Evolutionary conservation across 1,140 invertebrate species (phyloP).

Genomic region (Bombyx mandarina): DNA sequence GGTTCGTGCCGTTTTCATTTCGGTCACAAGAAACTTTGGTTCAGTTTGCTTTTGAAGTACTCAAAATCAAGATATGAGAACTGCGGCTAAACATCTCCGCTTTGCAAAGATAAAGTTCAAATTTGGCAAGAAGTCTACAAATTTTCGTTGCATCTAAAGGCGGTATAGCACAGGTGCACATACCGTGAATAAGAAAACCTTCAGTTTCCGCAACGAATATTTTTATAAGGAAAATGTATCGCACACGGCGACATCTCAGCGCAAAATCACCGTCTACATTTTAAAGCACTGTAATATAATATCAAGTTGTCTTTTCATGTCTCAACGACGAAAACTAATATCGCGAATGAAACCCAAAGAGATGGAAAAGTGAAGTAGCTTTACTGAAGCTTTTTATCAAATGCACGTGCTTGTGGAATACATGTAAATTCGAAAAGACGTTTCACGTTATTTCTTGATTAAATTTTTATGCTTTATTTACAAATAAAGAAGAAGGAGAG

Average conservation of each 20-base stretch:
- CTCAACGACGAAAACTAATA: no score
- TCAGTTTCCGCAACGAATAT: constrained; percentile 35
- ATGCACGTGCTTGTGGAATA: no score
- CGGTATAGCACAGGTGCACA: constrained; percentile 32
- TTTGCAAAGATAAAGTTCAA: constrained; percentile 43
- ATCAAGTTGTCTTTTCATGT: no score
- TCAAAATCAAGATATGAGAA: constrained; percentile 30
- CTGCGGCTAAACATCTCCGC: constrained; percentile 25
- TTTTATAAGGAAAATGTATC: constrained; percentile 43
- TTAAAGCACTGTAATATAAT: constrained; percentile 12
- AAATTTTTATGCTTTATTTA: no score
- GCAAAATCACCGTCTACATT: constrained; percentile 26
- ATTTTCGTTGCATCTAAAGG: constrained; percentile 42
- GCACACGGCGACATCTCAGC: constrained; percentile 13
- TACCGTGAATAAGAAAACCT: constrained; percentile 43
- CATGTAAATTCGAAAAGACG: no score
- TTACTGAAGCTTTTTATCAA: no score
- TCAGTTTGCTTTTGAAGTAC: constrained; percentile 20
- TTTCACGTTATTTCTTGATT: no score
- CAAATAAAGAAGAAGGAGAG: no score
- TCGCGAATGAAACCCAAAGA: no score
- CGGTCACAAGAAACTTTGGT: constrained; percentile 23
- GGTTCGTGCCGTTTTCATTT: constrained; percentile 18
- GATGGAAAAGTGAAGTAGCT: no score
- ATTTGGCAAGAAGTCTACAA: constrained; percentile 48